Base-by-base conservation (phyloP, 2,113 vertebrate genomes). In the Mixornis gularis region DNA sequence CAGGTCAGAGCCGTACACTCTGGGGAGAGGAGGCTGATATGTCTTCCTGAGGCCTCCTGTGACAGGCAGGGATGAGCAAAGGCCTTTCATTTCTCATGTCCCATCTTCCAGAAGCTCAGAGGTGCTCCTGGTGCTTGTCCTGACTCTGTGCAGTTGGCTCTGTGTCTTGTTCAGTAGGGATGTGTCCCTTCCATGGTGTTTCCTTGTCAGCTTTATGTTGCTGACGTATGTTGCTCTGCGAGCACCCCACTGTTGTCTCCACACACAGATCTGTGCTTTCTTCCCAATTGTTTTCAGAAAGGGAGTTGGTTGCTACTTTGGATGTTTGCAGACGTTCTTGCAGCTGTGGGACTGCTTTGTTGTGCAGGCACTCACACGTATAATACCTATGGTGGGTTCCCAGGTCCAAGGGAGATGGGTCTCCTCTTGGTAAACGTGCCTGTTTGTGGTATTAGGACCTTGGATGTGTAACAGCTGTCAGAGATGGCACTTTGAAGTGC, bases 61-160 rank as follows among this genome's bases (percentile, higher is more conserved):
- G 3, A 18, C 2, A 21, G 46, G 26, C 68, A 74, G 41, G 19
- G 13, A 6, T 63, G 26, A 81, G n/a, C 22, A 55, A 12, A 92
- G 55, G 17, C 64, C 29, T 81, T 74, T 66, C 13, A 9, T 3
- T 68, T 85, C 29, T 70, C 17, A 1, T 0, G 0, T 41, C 19
- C 11, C 38, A 3, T 41, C 41, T 70, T 79, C 43, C 13, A 9
- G 49, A 53, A 62, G 18, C 0, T 1, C 7, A 25, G 26, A 19
- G 24, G 29, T 73, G 36, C 41, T 72, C 32, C 40, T 63, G 40
- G 20, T 58, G 59, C 49, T 85, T 70, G 38, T 36, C 11, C 10
- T 51, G 64, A 5, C 55, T 49, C 38, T 3, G 0, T 55, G 6
- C 0, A 0, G 27, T 80, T 29, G 43, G 7, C 30, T 79, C n/a